Base-by-base conservation (phyloP, 2,888 invertebrate genomes). In the Agriopis leucophaearia region DNA sequence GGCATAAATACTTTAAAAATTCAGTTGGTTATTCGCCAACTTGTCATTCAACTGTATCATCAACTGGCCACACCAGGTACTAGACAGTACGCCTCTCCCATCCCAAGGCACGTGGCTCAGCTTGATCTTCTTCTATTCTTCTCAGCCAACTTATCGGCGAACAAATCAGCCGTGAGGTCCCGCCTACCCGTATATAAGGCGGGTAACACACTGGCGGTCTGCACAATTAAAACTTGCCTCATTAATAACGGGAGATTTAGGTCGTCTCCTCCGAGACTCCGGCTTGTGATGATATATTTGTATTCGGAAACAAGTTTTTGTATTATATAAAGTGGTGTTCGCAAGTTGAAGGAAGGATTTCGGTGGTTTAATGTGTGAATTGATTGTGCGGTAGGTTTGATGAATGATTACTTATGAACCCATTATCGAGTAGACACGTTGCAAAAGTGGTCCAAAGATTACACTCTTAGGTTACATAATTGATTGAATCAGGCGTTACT, bases 201-300 rank as follows among this genome's bases (percentile, higher is more conserved):
- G 71, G 76, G 78, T 70, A 70, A 76, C 77, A 76, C 78, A 77
- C 76, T 75, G 74, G 71, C 74, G 74, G 72, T 74, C 72, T 64
- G 77, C 74, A 88, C 87, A 89, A 88, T 89, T 88, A 89, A 88
- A 89, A 89, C 87, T 89, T 89, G 81, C 72, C 84, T 87, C 88
- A 87, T 89, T 89, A 88, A 88, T 89, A 89, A 88, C 83, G 80
- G 71, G 80, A 84, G 86, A 87, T 87, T 84, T 83, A 82, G 86
- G 87, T 82, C 80, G 81, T 74, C 81, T 81, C 81, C 74, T 65
- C 52, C 59, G 72, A 67, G 76, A 69, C 62, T 67, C 64, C 52
- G 66, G 64, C 69, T 66, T 58, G 65, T 62, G 72, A 76, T 77
- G 78, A 79, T 78, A 74, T 79, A 78, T 78, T 72, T 77, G 78